phyloP scores from a whole-genome alignment of 2,113 vertebrate species.

The Sylvicapra grimmia region DNA sequence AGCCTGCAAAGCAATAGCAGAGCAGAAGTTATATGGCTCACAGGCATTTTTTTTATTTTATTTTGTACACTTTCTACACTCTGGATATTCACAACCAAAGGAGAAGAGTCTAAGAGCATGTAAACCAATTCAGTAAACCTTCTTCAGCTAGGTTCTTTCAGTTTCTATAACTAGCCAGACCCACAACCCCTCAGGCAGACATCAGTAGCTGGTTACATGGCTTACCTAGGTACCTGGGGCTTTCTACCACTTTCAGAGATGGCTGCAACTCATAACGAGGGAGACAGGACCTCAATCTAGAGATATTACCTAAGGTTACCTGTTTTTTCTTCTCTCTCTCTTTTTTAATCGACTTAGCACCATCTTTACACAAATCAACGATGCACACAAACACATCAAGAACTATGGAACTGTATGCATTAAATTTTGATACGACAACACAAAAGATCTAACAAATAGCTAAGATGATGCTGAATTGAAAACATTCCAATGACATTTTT shows the following conservation, averaged over 20 bases:
- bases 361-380: constrained; percentile 89
- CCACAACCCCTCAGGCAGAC: neutral
- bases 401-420: constrained; percentile 77
- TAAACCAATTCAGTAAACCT: neutral
- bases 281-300: neutral
- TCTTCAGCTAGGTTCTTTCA: neutral
- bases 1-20: neutral
- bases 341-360: constrained; percentile 78
- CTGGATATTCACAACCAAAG: neutral
- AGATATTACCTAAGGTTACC: neutral
- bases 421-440: constrained; percentile 78
- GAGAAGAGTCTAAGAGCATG: neutral
- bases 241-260: neutral
- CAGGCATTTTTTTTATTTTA: neutral
- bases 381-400: constrained; percentile 83
- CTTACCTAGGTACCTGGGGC: too few species aligned
- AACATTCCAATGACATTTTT: constrained; percentile 71
- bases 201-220: neutral
- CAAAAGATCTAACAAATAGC: constrained; percentile 75
- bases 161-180: neutral
- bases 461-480: constrained; percentile 75
- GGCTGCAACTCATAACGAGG: neutral
- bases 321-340: neutral
- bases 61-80: neutral
- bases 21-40: neutral